Evolutionary conservation across 2,888 invertebrate genomes (phyloP), one percentile per base, ranked within the genome.

Genomic region (Catonia carolina): DNA sequence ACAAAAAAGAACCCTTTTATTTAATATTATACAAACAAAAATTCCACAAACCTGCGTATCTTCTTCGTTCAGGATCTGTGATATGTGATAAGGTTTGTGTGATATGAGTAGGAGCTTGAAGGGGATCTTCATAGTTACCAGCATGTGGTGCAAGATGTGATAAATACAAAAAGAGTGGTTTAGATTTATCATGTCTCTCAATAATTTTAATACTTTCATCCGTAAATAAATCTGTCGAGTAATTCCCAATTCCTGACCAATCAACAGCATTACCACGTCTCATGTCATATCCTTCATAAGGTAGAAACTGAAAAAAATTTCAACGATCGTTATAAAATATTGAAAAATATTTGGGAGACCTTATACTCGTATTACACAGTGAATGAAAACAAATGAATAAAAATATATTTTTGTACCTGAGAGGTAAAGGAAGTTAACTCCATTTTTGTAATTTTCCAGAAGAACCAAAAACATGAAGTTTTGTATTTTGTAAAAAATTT

Each of bases 21-120:
- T n/a, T n/a, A n/a, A n/a, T n/a, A n/a, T n/a, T n/a, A n/a, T n/a
- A n/a, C n/a, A n/a, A n/a, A n/a, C n/a, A n/a, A n/a, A n/a, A n/a
- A n/a, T n/a, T n/a, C n/a, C n/a, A n/a, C 61, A 66, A 66, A 85
- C 86, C 86, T 53, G 87, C 86, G 72, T 83, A 87, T 48, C 77
- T 77, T 66, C 84, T 73, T 51, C 86, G 72, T 54, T 81, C 77
- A 1, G 77, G 76, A 71, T 89, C 81, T 39, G 76, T 67, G 33
- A 89, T 87, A 66, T 86, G 75, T 0, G 73, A 65, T 67, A 86
- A 86, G 67, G 81, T 82, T 0, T 80, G 75, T 2, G 86, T 75
- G 67, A 83, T 84, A 12, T 51, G 27, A 60, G 83, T 80, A 0
- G 88, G 88, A 0, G 87, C 89, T 72, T 89, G 86, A 18, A 87